Percentiles rank a stretch among this genome's conserved stretches.
phyloP scores from a whole-genome alignment of 2,113 vertebrate species.

The Bujurquina vittata region DNA sequence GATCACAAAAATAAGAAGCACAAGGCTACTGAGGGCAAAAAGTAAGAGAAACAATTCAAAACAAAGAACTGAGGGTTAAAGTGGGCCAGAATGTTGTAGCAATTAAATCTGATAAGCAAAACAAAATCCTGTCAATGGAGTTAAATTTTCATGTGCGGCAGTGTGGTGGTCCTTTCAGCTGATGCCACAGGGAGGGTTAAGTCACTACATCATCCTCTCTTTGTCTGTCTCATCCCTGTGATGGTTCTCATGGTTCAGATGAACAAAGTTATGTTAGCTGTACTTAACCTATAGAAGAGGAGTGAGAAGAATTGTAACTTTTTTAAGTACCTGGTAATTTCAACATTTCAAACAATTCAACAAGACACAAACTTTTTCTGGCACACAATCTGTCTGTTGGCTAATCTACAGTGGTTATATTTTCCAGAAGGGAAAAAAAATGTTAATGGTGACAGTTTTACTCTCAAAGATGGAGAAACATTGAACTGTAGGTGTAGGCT shows the following conservation, averaged over 20 bases:
- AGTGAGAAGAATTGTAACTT: neutral
- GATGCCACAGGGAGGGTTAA: neutral
- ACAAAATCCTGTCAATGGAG: neutral
- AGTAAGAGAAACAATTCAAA: neutral
- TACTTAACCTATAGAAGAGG: neutral
- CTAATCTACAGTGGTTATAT: neutral
- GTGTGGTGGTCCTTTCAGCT: neutral
- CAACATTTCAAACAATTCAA: neutral
- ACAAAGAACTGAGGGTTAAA: neutral
- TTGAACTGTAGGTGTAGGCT: neutral
- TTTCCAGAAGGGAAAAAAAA: neutral
- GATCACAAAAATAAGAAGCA: neutral
- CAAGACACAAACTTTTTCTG: neutral
- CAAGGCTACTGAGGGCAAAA: neutral
- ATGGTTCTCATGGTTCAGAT: neutral
- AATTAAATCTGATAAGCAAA: neutral
- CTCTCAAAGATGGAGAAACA: neutral
- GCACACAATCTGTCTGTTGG: neutral
- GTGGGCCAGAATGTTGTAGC: neutral
- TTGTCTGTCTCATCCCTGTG: neutral
- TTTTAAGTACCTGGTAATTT: neutral
- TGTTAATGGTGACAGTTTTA: neutral
- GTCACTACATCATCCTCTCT: neutral
- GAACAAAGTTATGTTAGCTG: neutral
- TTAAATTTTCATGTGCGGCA: neutral